Evolutionary conservation across 2,888 invertebrate species (phyloP).

Genomic region (Heteromurus nitidus): DNA sequence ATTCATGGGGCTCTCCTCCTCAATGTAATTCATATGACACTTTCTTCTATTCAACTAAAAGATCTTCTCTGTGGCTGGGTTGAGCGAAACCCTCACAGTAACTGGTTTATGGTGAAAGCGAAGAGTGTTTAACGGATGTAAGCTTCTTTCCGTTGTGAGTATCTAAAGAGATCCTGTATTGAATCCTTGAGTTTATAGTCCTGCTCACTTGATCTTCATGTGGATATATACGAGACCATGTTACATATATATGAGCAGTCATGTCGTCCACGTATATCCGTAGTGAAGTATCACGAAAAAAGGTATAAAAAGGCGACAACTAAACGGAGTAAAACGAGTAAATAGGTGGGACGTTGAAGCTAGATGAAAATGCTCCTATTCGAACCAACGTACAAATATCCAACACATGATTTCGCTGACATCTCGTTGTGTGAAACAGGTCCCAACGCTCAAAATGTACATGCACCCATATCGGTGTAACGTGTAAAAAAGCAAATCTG

Average conservation of each 20-base stretch:
- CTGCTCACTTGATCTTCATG: conserved; percentile 1
- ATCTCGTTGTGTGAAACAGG: no score
- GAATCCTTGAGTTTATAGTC: neutral
- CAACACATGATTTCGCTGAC: no score
- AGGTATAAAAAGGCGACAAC: no score
- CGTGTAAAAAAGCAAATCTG: neutral
- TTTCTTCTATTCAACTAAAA: conserved; percentile 15
- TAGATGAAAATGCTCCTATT: no score
- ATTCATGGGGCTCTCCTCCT: conserved; percentile 39
- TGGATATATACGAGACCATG: neutral
- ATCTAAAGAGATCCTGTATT: conserved; percentile 13
- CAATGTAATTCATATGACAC: conserved; percentile 39
- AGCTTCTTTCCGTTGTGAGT: conserved; percentile 4
- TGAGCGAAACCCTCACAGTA: conserved; percentile 31
- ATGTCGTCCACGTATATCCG: neutral
- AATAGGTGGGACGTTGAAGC: no score
- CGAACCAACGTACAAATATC: no score
- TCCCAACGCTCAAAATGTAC: no score
- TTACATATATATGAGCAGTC: neutral
- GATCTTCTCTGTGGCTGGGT: neutral
- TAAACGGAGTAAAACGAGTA: no score
- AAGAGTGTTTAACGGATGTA: conserved; percentile 33
- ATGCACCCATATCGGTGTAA: no score
- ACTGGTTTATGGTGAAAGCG: conserved; percentile 20
- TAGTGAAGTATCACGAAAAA: no score